These are phyloP conservation scores for Papio anubis DNA, from an alignment of 2,113 vertebrate species.

Conservation along the genomic window DNA sequence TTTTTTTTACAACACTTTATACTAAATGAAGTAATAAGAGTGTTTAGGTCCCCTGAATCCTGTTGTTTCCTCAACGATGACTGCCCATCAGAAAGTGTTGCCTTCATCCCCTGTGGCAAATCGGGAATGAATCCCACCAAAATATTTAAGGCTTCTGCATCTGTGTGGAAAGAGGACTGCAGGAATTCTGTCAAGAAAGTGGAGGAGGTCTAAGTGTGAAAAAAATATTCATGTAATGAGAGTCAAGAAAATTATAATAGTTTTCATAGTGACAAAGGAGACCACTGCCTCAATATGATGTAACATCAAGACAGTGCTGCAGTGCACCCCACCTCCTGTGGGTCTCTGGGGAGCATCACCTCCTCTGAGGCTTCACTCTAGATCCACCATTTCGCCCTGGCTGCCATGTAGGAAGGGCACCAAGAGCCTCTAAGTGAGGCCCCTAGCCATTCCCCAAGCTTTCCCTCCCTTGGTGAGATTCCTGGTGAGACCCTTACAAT, in stretches of 20 bases:
- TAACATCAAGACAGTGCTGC: not conserved
- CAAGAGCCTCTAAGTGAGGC: not conserved
- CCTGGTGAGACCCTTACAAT: not conserved
- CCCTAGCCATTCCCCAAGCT: not conserved
- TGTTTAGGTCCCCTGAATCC: not conserved
- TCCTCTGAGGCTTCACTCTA: not conserved
- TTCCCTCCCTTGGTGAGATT: not conserved
- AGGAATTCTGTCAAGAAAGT: constrained; percentile 79
- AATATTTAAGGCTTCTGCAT: constrained; percentile 71
- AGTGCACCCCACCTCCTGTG: not conserved
- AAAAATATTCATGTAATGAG: not conserved
- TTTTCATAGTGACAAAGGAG: not conserved
- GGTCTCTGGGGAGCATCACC: not conserved
- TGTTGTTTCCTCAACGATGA: too few species aligned
- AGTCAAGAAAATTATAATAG: not conserved
- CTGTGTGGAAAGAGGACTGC: constrained; percentile 70
- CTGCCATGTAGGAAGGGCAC: not conserved
- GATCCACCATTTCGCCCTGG: not conserved
- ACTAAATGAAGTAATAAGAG: not conserved
- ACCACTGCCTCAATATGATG: not conserved
- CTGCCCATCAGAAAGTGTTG: not conserved
- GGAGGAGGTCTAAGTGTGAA: not conserved
- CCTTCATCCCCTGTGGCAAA: constrained; percentile 49
- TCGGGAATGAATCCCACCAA: constrained; percentile 58
- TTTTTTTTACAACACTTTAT: not conserved